These are phyloP conservation scores for Eilema sororculum DNA, from an alignment of 2,888 invertebrate genomes.

Conservation along the genomic window DNA sequence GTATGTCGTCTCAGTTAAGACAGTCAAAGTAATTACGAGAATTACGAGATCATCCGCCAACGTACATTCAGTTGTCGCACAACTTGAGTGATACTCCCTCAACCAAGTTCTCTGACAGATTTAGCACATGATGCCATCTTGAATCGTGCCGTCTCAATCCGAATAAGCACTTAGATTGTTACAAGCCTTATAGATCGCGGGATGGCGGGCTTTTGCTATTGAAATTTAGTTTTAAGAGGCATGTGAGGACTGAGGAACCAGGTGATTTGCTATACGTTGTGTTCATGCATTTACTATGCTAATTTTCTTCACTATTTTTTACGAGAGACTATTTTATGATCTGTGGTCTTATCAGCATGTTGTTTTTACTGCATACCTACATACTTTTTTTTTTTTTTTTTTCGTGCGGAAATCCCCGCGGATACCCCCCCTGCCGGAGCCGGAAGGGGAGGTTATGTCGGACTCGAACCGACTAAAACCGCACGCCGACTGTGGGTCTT, in stretches of 20 bases:
- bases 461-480: too few relatives aligned
- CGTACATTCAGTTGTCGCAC: conserved; percentile 70
- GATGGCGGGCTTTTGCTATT: neutral
- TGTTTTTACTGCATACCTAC: too few relatives aligned
- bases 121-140: conserved; percentile 60
- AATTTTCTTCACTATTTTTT: neutral
- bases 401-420: too few relatives aligned
- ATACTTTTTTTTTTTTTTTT: too few relatives aligned
- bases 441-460: too few relatives aligned
- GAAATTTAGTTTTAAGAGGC: neutral
- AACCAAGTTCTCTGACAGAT: conserved; percentile 46
- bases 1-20: conserved; percentile 57
- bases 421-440: too few relatives aligned
- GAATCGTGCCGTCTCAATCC: conserved; percentile 35
- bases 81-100: conserved; percentile 57
- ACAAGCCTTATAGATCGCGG: neutral
- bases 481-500: too few relatives aligned
- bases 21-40: conserved; percentile 70
- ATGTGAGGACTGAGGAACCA: neutral
- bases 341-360: too few relatives aligned
- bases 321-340: too few relatives aligned
- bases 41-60: conserved; percentile 65
- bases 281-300: neutral
- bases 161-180: conserved; percentile 2
- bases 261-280: neutral